A percentile compares a stretch with the other conserved stretches of the same genome.
Conservation (phyloP, 2,888 invertebrate genomes). For the Deilephila porcellus region DNA sequence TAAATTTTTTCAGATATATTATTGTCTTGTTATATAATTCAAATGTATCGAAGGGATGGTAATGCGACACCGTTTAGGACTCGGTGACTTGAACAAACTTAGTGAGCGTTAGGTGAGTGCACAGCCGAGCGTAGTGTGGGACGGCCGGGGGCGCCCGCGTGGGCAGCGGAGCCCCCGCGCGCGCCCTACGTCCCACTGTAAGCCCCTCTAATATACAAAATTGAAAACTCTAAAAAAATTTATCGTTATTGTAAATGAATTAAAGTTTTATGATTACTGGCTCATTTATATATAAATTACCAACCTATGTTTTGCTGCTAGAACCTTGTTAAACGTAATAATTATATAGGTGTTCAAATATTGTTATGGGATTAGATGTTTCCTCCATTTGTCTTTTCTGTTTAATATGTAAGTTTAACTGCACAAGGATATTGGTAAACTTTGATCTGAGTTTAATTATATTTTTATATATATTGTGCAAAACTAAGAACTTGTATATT, state of each 20-base stretch:
- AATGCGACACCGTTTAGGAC: constrained; percentile 69
- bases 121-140: constrained; percentile 62
- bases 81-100: constrained; percentile 74
- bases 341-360: constrained; percentile 83
- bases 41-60: constrained; percentile 81
- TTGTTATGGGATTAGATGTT: constrained; percentile 83
- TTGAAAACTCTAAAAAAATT: constrained; percentile 68
- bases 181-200: constrained; percentile 25
- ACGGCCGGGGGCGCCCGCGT: neutral
- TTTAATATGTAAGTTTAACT: constrained; percentile 78
- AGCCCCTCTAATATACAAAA: constrained; percentile 51
- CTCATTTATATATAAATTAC: constrained; percentile 78
- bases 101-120: constrained; percentile 78
- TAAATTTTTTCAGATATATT: constrained; percentile 85
- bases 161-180: neutral
- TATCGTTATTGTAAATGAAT: constrained; percentile 82
- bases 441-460: constrained; percentile 84
- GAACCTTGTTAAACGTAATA: constrained; percentile 80
- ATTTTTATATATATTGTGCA: constrained; percentile 83
- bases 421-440: constrained; percentile 84
- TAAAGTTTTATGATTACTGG: constrained; percentile 80
- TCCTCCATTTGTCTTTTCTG: constrained; percentile 71
- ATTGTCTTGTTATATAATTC: constrained; percentile 85
- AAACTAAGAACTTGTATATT: constrained; percentile 82
- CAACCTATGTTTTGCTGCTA: constrained; percentile 79